A percentile compares a stretch with the other conserved stretches of the same genome.
Evolutionary conservation across 1,140 invertebrate genomes (phyloP).

Genomic region (Hyles euphorbiae): DNA sequence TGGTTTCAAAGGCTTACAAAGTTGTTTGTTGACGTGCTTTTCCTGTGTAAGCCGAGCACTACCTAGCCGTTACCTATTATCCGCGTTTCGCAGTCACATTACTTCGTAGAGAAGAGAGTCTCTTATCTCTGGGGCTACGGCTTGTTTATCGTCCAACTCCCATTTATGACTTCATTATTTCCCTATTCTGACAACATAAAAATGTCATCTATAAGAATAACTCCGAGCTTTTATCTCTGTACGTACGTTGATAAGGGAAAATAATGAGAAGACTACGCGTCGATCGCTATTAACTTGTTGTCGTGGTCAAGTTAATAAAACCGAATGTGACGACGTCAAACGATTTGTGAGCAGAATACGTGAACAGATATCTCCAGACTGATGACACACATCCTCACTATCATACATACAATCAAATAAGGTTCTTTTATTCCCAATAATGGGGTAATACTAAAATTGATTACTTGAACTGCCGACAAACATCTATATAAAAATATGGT

Average conservation of each 20-base stretch:
- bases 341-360: constrained; percentile 9
- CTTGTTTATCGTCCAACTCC: constrained; percentile 62
- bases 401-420: not conserved
- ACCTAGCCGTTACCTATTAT: constrained; percentile 21
- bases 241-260: constrained; percentile 62
- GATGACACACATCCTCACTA: not conserved
- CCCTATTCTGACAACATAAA: constrained; percentile 67
- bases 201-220: constrained; percentile 63
- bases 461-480: too few relatives aligned
- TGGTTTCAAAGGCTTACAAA: not conserved
- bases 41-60: constrained; percentile 16
- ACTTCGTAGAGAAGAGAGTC: constrained; percentile 35
- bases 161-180: constrained; percentile 71
- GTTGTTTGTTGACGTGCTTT: constrained; percentile 2
- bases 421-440: too few relatives aligned
- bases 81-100: constrained; percentile 33
- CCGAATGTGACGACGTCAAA: constrained; percentile 19
- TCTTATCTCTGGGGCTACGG: constrained; percentile 48
- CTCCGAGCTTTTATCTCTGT: constrained; percentile 52
- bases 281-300: constrained; percentile 56
- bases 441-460: too few relatives aligned
- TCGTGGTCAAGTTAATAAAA: constrained; percentile 46
- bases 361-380: not conserved
- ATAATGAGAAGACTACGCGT: constrained; percentile 61
- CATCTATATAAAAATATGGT: too few relatives aligned